Evolutionary conservation across 2,888 invertebrate genomes (phyloP).

Genomic region (Lepetodrilus schrolli): DNA sequence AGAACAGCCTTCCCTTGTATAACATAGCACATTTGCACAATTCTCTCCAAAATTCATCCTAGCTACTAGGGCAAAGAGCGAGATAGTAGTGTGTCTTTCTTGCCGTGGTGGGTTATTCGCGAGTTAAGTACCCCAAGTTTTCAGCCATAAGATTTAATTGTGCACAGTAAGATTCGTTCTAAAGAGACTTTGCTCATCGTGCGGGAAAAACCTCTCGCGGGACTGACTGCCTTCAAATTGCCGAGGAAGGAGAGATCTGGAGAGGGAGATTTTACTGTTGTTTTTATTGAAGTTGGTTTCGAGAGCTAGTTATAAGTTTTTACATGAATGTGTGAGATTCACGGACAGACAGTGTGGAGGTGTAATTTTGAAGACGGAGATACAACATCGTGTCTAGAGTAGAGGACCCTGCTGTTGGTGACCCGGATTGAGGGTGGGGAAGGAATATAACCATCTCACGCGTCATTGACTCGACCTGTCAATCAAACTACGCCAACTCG

Average conservation of each 20-base stretch:
- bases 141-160: slow-evolving; percentile 18
- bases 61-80: slow-evolving; percentile 7
- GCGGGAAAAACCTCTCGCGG: neutral
- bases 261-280: slow-evolving; percentile 1
- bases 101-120: neutral
- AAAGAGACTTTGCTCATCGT: neutral
- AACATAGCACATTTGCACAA: neutral
- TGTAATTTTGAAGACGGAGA: neutral
- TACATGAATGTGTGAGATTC: slow-evolving; percentile 9
- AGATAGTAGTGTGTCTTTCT: slow-evolving; percentile 14
- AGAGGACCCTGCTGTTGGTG: neutral
- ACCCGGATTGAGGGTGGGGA: neutral
- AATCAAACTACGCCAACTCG: slow-evolving; percentile 14
- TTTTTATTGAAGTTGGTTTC: slow-evolving; percentile 10
- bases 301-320: slow-evolving; percentile 2
- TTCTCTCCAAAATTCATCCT: slow-evolving; percentile 8
- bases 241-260: too few relatives aligned
- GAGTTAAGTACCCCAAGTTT: slow-evolving; percentile 15
- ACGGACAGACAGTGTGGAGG: neutral
- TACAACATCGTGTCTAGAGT: neutral
- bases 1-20: neutral
- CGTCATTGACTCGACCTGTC: slow-evolving; percentile 13
- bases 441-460: too few relatives aligned
- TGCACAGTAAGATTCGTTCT: slow-evolving; percentile 8
- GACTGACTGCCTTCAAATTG: neutral